phyloP scores from a whole-genome alignment of 2,888 invertebrate species.

The Hypsopygia costalis region DNA sequence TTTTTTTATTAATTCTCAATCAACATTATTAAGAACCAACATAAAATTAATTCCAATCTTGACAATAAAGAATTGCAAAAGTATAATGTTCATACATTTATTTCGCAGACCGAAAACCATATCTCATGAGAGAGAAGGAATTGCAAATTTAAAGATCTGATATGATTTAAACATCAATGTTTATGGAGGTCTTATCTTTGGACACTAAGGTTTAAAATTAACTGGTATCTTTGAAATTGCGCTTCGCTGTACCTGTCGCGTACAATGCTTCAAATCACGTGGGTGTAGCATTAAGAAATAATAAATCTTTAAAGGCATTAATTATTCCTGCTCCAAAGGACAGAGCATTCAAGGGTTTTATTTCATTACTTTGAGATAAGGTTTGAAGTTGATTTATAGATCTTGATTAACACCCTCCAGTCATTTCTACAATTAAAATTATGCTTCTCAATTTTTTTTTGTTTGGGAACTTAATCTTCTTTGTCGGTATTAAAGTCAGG shows the following conservation, averaged over 20 bases:
- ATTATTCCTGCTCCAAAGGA: constrained; percentile 54
- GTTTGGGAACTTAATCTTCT: constrained; percentile 1
- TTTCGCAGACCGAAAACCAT: constrained; percentile 41
- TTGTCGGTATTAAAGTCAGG: background rate
- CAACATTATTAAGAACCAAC: background rate
- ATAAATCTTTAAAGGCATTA: constrained; percentile 62
- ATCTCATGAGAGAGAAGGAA: constrained; percentile 34
- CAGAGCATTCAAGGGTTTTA: constrained; percentile 46
- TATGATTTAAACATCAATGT: constrained; percentile 23
- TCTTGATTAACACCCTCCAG: constrained; percentile 37
- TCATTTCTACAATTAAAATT: constrained; percentile 38
- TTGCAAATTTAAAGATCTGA: constrained; percentile 21
- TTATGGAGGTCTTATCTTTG: constrained; percentile 12
- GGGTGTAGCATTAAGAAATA: constrained; percentile 67
- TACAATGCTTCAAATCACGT: constrained; percentile 41
- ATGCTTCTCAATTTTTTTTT: constrained; percentile 20
- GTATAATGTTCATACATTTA: constrained; percentile 49
- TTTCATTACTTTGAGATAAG: constrained; percentile 64
- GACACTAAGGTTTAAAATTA: constrained; percentile 3
- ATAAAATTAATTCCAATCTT: constrained; percentile 28
- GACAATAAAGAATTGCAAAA: constrained; percentile 37
- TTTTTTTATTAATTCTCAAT: too few relatives aligned
- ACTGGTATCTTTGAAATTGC: constrained; percentile 8
- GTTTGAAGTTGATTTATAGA: constrained; percentile 57
- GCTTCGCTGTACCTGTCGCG: constrained; percentile 34